phyloP scores from a whole-genome alignment of 2,797 vertebrate genomes.

The Emys orbicularis region DNA sequence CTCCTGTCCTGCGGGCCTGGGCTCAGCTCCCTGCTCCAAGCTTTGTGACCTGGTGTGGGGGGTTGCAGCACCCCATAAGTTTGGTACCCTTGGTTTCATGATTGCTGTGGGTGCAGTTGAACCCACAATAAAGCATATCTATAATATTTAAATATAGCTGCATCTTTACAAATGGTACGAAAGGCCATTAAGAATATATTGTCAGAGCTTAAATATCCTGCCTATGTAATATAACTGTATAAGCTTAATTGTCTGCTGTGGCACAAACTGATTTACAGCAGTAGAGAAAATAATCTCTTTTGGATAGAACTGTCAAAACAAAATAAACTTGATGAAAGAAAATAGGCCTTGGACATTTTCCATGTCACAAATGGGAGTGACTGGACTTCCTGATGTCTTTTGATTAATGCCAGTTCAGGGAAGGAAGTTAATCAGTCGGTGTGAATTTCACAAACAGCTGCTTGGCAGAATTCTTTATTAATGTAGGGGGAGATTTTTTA shows the following conservation, averaged over 20 bases:
- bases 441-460: not conserved
- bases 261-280: conserved; percentile 6
- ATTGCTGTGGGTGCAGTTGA: not conserved
- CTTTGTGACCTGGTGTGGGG: not conserved
- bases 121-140: not conserved
- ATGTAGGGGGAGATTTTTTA: not conserved
- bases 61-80: no score
- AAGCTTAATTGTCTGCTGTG: not conserved
- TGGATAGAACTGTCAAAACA: not conserved
- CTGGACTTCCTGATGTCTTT: not conserved
- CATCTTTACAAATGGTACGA: not conserved
- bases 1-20: not conserved
- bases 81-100: not conserved
- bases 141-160: not conserved
- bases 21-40: not conserved
- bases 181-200: not conserved
- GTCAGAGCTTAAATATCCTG: not conserved
- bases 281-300: not conserved
- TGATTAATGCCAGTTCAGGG: not conserved
- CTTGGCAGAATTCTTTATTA: not conserved
- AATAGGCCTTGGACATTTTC: not conserved
- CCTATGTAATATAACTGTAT: not conserved
- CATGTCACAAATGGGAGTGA: not conserved
- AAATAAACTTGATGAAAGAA: not conserved
- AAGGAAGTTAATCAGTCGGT: not conserved